Percentiles rank a stretch among this genome's conserved stretches.
phyloP scores from a whole-genome alignment of 2,797 vertebrate genomes.

The Falco biarmicus region DNA sequence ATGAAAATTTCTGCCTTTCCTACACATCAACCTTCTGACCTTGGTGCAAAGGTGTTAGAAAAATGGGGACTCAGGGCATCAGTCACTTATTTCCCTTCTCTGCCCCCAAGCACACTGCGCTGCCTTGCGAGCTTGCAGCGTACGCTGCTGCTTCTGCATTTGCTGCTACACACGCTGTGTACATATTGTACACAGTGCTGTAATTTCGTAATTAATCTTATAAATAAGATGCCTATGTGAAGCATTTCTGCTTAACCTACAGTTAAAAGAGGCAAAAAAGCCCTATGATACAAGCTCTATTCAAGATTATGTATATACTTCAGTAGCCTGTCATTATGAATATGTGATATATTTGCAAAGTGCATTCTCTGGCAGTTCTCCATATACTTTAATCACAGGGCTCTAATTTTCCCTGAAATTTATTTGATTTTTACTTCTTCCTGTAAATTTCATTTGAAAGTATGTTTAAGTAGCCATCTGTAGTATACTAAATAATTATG shows the following conservation, averaged over 20 bases:
- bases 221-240: neutral
- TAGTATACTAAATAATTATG: slow-evolving; percentile 55
- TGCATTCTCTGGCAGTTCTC: slow-evolving; percentile 61
- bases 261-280: slow-evolving; percentile 1
- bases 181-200: neutral
- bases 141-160: neutral
- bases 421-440: slow-evolving; percentile 71
- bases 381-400: slow-evolving; percentile 67
- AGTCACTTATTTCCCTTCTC: neutral
- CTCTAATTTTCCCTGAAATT: slow-evolving; percentile 61
- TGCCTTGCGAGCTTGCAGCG: rapidly evolving
- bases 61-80: neutral
- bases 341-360: slow-evolving; percentile 49
- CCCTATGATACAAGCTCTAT: neutral
- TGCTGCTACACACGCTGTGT: neutral
- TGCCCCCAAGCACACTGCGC: rapidly evolving
- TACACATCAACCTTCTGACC: neutral
- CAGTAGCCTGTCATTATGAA: slow-evolving; percentile 48
- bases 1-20: neutral
- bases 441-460: slow-evolving; percentile 68
- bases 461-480: slow-evolving; percentile 69
- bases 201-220: neutral
- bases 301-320: slow-evolving; percentile 40
- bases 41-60: neutral
- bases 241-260: slow-evolving; percentile 10